Base-by-base conservation (phyloP, 2,797 vertebrate species). In the Anisognathus igniventris region DNA sequence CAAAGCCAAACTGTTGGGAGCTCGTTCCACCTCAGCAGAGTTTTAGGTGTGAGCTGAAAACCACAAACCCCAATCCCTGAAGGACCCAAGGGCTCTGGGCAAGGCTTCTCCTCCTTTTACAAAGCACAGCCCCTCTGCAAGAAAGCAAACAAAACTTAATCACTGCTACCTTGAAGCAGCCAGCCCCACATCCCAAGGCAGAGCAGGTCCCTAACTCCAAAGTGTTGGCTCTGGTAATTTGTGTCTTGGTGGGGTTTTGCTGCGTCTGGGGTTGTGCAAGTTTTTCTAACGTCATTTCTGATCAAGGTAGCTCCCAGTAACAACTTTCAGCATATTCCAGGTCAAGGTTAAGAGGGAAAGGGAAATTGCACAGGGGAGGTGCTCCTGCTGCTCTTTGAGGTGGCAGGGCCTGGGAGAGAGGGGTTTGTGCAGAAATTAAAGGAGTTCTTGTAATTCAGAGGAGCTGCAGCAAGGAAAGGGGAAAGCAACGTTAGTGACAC, bases 141-240 rank as follows among this genome's bases (percentile, higher is more conserved):
- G 81, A 79, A 94, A 95, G 78, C 90, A 95, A 96, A 95, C 86
- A 94, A 50, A 94, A 64, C 39, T 50, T 81, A 89, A 95, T 60
- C 13, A 12, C 93, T 83, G 39, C 93, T 86, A 33, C 93, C 91
- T 93, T 71, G 70, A 71, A 74, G 72, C 44, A 15, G 50, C 39
- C 25, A 6, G 14, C 5, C 75, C 58, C 58, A 9, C 14, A 16
- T 62, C 90, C 77, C 28, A 17, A 65, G 33, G 30, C 56, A 74
- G 39, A 50, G 64, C 33, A n/a, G 37, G 67, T 65, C 57, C 31
- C 1, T 28, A 33, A 33, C 31, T 71, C 64, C 7, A 33, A 65
- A 27, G 6, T 28, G 12, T 25, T 30, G 86, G 76, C 94, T 72
- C 83, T 91, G 90, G 86, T 81, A 85, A 31, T 66, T 72, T 91